phyloP scores from a whole-genome alignment of 1,140 invertebrate genomes.

The Trichonephila clavata region DNA sequence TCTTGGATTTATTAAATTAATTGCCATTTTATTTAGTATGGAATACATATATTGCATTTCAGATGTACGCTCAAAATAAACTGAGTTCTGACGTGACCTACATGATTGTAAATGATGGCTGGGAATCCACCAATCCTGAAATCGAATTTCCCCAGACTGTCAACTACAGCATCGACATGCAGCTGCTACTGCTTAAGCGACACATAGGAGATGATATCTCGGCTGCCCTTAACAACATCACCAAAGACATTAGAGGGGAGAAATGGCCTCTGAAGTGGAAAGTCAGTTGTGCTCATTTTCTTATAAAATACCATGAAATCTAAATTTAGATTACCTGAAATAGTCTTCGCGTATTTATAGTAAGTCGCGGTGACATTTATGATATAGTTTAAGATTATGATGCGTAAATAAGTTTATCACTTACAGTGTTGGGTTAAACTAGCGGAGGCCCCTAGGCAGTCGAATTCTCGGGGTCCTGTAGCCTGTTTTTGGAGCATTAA shows the following conservation, averaged over 20 bases:
- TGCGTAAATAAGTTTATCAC: too few species aligned
- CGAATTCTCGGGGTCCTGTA: too few species aligned
- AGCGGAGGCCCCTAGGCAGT: too few species aligned
- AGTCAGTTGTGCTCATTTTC: neutral
- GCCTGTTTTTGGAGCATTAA: too few species aligned
- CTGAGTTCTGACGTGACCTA: constrained; percentile 10
- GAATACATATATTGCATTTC: neutral
- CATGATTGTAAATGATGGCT: constrained; percentile 71
- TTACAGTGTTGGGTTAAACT: too few species aligned
- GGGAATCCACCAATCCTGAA: constrained; percentile 63
- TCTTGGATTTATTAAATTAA: too few species aligned
- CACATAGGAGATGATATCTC: constrained; percentile 1
- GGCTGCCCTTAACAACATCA: neutral
- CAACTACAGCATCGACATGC: constrained; percentile 36
- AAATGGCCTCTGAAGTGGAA: constrained; percentile 4
- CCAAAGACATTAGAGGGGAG: neutral
- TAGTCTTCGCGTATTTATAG: too few species aligned
- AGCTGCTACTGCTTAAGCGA: constrained; percentile 63
- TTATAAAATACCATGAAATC: too few species aligned
- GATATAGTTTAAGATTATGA: too few species aligned
- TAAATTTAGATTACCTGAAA: too few species aligned
- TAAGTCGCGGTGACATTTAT: too few species aligned
- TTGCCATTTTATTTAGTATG: too few species aligned
- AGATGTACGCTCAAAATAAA: constrained; percentile 19
- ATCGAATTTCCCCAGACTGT: constrained; percentile 53